Conservation (phyloP, 2,797 vertebrate species). For the Tragelaphus eurycerus region DNA sequence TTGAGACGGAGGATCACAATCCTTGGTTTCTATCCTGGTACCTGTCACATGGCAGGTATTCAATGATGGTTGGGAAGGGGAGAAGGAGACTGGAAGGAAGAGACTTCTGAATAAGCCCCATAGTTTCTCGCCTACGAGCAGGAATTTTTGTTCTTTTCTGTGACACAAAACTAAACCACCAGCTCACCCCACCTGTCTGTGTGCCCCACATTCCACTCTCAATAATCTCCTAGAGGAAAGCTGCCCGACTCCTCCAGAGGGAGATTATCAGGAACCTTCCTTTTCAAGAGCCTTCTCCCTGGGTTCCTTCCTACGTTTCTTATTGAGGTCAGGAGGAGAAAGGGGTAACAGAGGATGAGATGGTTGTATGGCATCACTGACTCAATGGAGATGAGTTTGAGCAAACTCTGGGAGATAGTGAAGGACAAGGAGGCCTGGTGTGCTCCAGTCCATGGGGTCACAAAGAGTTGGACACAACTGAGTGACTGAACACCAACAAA, state of each 20-base stretch:
- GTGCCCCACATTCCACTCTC: fast-evolving
- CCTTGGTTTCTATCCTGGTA: not conserved
- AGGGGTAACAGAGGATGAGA: not conserved
- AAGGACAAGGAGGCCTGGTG: not conserved
- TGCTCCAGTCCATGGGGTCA: not conserved
- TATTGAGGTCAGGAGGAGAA: not conserved
- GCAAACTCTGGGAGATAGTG: not conserved
- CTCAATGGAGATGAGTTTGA: not conserved
- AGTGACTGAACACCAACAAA: not conserved
- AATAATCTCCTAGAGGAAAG: fast-evolving
- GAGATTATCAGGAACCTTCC: not conserved
- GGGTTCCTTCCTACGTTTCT: fast-evolving
- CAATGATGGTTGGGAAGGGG: not conserved
- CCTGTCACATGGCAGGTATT: not conserved
- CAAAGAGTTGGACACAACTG: not conserved
- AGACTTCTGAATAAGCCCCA: not conserved
- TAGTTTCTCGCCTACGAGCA: not conserved
- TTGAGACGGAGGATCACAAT: not conserved
- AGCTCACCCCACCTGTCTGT: no score
- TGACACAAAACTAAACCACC: not conserved
- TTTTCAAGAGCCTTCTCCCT: not conserved
- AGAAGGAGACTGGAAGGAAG: not conserved
- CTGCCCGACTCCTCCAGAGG: not conserved
- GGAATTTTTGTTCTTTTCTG: not conserved
- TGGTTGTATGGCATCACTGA: not conserved